A percentile compares a stretch with the other conserved stretches of the same genome.
Conservation (phyloP, 2,113 vertebrate genomes). For the Rhinoptilus africanus region DNA sequence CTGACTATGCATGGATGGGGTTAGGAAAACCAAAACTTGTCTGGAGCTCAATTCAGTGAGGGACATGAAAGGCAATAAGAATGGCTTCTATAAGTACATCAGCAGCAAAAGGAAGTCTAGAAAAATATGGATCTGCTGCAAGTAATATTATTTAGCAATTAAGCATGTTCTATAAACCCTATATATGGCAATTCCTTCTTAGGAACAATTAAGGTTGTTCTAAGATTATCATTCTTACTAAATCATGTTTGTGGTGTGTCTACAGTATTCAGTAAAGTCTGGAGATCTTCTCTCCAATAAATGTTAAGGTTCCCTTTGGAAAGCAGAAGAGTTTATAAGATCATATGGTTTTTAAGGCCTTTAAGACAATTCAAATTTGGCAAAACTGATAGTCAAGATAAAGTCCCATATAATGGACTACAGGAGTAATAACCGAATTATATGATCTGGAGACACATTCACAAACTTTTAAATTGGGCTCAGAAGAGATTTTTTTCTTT, state of each 20-base stretch:
- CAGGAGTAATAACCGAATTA: background rate
- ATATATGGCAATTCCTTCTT: background rate
- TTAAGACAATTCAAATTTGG: background rate
- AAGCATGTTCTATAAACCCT: background rate
- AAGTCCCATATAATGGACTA: background rate
- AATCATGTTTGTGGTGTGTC: background rate
- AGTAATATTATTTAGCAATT: background rate
- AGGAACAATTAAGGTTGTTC: background rate
- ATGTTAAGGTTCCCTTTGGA: background rate
- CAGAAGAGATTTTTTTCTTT: background rate
- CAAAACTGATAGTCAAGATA: fast-evolving
- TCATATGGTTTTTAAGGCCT: background rate
- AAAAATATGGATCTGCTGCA: background rate
- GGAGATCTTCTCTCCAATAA: background rate
- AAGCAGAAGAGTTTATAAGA: background rate
- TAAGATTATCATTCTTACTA: background rate
- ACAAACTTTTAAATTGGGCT: background rate
- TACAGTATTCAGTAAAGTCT: background rate
- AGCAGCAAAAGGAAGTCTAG: background rate
- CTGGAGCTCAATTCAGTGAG: background rate
- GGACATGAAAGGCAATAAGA: background rate
- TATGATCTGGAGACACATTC: background rate
- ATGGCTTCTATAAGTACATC: background rate
- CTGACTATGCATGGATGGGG: background rate
- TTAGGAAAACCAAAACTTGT: background rate